Conservation (phyloP, 2,797 vertebrate genomes). For the Neosalanx taihuensis region DNA sequence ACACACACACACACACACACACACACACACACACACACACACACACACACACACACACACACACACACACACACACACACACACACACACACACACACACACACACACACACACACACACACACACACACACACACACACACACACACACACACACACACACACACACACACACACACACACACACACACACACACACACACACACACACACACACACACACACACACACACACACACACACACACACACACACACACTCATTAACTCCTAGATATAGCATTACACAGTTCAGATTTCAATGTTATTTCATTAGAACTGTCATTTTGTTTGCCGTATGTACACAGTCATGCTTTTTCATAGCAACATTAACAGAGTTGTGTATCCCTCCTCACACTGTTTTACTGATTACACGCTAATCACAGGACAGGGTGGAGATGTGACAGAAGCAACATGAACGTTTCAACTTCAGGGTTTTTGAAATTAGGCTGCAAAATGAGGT, state of each 20-base stretch:
- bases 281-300: neutral
- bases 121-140: too few relatives aligned
- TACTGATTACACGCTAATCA: neutral
- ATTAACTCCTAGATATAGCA: neutral
- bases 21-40: neutral
- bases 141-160: neutral
- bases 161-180: constrained; percentile 11
- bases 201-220: neutral
- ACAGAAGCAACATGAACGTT: neutral
- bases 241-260: too few relatives aligned
- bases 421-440: neutral
- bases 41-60: constrained; percentile 1
- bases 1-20: constrained; percentile 11
- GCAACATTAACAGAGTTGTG: neutral
- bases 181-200: neutral
- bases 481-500: neutral
- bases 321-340: too few relatives aligned
- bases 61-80: constrained; percentile 1
- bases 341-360: neutral
- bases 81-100: neutral
- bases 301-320: too few relatives aligned
- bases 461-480: neutral
- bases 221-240: too few relatives aligned
- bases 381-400: too few relatives aligned
- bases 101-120: too few relatives aligned